phyloP scores from a whole-genome alignment of 2,113 vertebrate genomes.

The Pygoscelis antarcticus region DNA sequence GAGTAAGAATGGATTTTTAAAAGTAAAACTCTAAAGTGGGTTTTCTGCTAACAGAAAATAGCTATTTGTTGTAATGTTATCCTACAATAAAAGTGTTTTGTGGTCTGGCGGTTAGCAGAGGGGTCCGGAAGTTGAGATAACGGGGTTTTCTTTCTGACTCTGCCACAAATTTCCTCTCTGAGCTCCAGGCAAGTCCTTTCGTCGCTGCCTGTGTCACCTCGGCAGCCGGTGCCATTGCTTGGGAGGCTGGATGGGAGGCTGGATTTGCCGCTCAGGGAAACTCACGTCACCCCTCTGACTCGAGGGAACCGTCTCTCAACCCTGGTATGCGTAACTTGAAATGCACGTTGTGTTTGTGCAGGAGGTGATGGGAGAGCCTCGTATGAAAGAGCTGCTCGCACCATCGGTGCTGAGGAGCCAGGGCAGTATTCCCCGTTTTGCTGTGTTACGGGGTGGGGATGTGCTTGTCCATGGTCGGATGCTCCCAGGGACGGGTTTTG shows the following conservation, averaged over 20 bases:
- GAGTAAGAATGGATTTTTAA: slow-evolving; percentile 21
- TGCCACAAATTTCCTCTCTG: slow-evolving; percentile 8
- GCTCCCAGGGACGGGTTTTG: neutral
- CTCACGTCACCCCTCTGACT: neutral
- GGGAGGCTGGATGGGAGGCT: neutral
- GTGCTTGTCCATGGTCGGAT: rapidly evolving
- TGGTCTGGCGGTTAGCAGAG: slow-evolving; percentile 59
- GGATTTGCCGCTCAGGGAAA: neutral
- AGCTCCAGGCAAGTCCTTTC: neutral
- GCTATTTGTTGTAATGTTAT: slow-evolving; percentile 37
- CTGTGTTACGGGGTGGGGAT: rapidly evolving
- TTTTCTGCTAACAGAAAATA: slow-evolving; percentile 43
- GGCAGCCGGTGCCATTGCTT: neutral
- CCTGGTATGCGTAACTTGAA: neutral
- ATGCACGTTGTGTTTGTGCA: rapidly evolving
- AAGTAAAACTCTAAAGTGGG: slow-evolving; percentile 22
- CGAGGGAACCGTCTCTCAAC: rapidly evolving
- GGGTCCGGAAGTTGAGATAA: slow-evolving; percentile 58
- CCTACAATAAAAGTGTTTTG: slow-evolving; percentile 54
- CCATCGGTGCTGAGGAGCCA: rapidly evolving
- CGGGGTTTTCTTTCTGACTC: slow-evolving; percentile 54
- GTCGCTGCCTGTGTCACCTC: neutral
- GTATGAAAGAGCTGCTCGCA: neutral
- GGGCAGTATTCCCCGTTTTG: neutral
- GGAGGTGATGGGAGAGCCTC: neutral